These are phyloP conservation scores for Acleris sparsana DNA, from an alignment of 2,888 invertebrate species.

Conservation along the genomic window DNA sequence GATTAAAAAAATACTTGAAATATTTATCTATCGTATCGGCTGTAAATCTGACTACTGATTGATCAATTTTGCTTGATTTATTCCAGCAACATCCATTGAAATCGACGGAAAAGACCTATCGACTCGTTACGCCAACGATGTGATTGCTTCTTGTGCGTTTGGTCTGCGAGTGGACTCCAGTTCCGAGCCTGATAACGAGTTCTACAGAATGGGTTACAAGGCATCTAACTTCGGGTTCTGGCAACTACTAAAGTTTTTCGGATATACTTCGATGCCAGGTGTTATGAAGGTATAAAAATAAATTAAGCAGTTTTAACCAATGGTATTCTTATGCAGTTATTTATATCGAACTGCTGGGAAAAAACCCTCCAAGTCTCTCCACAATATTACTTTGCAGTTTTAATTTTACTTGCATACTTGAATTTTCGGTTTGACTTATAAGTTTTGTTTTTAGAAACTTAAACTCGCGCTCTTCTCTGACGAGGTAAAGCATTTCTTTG, in stretches of 20 bases:
- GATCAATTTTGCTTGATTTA: not conserved
- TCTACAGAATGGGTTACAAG: constrained; percentile 73
- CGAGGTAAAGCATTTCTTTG: constrained; percentile 53
- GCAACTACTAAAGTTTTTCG: constrained; percentile 46
- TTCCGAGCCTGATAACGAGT: constrained; percentile 73
- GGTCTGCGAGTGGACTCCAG: constrained; percentile 76
- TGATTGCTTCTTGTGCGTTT: constrained; percentile 54
- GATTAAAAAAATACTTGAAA: too few relatives aligned
- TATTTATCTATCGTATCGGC: too few relatives aligned
- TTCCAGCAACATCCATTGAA: not conserved
- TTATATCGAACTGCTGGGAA: too few relatives aligned
- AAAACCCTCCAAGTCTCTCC: too few relatives aligned
- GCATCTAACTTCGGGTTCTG: constrained; percentile 60
- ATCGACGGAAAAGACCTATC: not conserved
- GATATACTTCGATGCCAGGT: constrained; percentile 43
- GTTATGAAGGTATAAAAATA: constrained; percentile 44
- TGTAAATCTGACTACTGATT: too few relatives aligned
- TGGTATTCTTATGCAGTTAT: too few relatives aligned
- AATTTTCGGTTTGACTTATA: not conserved
- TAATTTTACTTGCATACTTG: not conserved
- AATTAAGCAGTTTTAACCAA: not conserved
- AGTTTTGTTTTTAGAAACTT: constrained; percentile 23
- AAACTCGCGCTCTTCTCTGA: constrained; percentile 46
- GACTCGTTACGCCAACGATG: not conserved
- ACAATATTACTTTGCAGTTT: not conserved